Percentiles rank a stretch among this genome's conserved stretches.
phyloP scores from a whole-genome alignment of 2,113 vertebrate species.

The Ondatra zibethicus region DNA sequence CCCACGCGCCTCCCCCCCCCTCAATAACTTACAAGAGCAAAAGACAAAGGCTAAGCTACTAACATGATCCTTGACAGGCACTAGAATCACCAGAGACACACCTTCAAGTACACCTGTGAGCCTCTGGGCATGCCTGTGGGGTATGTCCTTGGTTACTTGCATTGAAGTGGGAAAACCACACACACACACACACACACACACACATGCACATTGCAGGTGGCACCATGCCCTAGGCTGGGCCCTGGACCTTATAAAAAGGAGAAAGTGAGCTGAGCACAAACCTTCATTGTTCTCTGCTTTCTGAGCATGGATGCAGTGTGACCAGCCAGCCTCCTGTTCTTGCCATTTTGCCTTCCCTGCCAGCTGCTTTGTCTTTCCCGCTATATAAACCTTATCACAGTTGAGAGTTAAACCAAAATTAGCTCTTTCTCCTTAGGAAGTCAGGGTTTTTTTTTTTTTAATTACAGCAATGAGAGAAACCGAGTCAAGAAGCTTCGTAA shows the following conservation, averaged over 20 bases:
- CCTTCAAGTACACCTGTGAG: too few relatives aligned
- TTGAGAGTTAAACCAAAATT: background rate
- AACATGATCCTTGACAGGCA: background rate
- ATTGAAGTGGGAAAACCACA: too few relatives aligned
- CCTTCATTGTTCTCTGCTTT: background rate
- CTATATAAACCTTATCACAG: background rate
- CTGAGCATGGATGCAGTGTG: background rate
- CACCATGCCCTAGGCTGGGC: background rate
- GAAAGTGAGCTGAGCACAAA: background rate
- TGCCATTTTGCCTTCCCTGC: background rate
- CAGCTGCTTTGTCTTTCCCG: background rate
- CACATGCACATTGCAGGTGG: too few relatives aligned
- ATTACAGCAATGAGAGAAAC: background rate
- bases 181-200: too few relatives aligned
- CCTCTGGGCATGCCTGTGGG: background rate
- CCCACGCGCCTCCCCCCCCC: background rate
- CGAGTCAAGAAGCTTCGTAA: background rate
- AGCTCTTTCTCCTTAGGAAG: background rate
- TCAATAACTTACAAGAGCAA: background rate
- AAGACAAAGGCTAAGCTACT: background rate
- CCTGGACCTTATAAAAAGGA: background rate
- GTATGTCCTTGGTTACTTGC: too few relatives aligned
- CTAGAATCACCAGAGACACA: background rate
- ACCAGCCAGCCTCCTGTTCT: background rate
- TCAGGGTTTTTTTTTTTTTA: too few relatives aligned